Percentiles rank a stretch among this genome's conserved stretches.
These are phyloP conservation scores for Gymnothorax reevesii DNA, from an alignment of 2,797 vertebrate species.

Conservation along the genomic window DNA sequence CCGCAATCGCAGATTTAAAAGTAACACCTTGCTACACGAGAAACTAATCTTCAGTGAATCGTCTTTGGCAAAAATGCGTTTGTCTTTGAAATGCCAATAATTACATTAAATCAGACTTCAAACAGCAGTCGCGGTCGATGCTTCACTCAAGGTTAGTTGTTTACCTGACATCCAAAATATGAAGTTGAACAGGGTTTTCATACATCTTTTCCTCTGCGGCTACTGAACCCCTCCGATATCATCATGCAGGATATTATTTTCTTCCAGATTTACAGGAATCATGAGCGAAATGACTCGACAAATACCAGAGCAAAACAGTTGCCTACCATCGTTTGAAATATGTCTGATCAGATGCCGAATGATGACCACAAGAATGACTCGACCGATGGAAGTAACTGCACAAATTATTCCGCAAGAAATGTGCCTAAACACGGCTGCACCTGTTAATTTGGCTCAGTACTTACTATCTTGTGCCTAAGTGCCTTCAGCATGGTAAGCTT, in stretches of 20 bases:
- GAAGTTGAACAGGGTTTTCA: background rate
- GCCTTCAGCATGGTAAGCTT: constrained; percentile 58
- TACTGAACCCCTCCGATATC: background rate
- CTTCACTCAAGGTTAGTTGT: background rate
- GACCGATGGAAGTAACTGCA: background rate
- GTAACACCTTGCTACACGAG: background rate
- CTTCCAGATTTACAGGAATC: background rate
- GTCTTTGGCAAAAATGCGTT: background rate
- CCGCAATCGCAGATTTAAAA: background rate
- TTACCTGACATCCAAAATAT: background rate
- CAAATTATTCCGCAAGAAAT: background rate
- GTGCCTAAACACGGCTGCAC: constrained; percentile 32
- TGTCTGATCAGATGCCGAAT: background rate
- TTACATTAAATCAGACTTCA: background rate
- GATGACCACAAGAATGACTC: background rate
- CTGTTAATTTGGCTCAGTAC: constrained; percentile 56
- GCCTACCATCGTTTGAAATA: background rate
- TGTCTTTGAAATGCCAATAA: background rate
- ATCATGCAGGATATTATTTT: background rate
- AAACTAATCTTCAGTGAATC: background rate
- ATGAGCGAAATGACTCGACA: constrained; percentile 7
- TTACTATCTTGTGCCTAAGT: constrained; percentile 65
- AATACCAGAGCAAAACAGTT: background rate
- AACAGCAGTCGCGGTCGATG: background rate
- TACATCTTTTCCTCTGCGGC: background rate